Base-by-base conservation (phyloP, 2,888 invertebrate species). In the Drosophila paramelanica region DNA sequence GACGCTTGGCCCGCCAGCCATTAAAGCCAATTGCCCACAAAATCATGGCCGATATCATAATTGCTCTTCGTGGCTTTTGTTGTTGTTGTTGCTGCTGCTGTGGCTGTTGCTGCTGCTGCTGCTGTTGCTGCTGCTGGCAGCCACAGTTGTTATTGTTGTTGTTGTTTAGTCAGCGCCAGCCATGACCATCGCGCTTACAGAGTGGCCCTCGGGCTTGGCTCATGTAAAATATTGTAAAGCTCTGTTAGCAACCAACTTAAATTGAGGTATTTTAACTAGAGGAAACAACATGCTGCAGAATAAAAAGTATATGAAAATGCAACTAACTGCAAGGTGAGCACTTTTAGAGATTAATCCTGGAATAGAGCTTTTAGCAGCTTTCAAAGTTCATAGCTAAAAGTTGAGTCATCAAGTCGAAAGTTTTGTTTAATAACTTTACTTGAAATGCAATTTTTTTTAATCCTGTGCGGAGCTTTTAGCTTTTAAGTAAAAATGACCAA, bases 21-120 rank as follows among this genome's bases (percentile, higher is more conserved):
- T 85, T 85, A 85, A 85, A 85, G 85, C 85, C 85, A 85, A 85
- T 85, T 85, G 85, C 85, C 85, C 89, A 85, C 85, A 89, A 85
- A 85, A 85, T 89, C 85, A 89, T 85, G 89, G 81, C 83, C 89
- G 84, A 87, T 85, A 85, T 85, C 84, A 85, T 85, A 85, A 85
- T 85, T 85, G 84, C 84, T 85, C 84, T 85, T 85, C 70, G 84
- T 89, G 89, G 84, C 85, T 87, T 84, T 64, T n/a, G 50, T 55
- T 71, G 36, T 23, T 53, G 51, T 25, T 64, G 58, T 39, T 62
- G 46, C 20, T 49, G 59, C 33, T 25, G 45, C 8, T 62, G 67
- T 17, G 39, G 68, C 60, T 68, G 52, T n/a, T 64, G 55, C 38
- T 66, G 73, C 47, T 73, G 60, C 33, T 62, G 60, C 13, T 47